Evolutionary conservation across 92 coral and sea anemone genomes (phyloP).

Genomic region (Phenganax stokvisi): DNA sequence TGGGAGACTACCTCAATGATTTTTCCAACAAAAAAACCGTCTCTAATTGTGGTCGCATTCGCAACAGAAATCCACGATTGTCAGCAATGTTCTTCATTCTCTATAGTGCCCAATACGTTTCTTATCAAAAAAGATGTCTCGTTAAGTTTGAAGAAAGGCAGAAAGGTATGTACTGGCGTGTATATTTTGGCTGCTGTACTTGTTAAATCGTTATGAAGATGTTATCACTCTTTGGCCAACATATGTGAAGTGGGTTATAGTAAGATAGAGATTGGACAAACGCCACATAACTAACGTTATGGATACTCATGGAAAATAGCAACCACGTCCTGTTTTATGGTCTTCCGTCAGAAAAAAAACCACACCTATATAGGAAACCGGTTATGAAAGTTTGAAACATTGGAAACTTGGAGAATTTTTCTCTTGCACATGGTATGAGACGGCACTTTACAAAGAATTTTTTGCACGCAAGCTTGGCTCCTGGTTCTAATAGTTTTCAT

Average conservation of each 20-base stretch:
- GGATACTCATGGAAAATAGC: not conserved
- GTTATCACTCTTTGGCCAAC: conserved; percentile 4
- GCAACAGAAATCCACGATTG: too few species aligned
- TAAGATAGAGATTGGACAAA: not conserved
- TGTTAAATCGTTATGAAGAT: conserved; percentile 11
- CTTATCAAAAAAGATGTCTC: conserved; percentile 9
- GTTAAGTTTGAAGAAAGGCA: not conserved
- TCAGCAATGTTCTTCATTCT: not conserved
- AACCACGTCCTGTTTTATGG: too few species aligned
- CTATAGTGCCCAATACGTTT: not conserved
- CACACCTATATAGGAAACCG: too few species aligned
- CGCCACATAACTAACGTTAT: not conserved
- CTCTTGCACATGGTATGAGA: not conserved
- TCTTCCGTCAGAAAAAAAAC: too few species aligned
- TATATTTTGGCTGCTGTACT: not conserved
- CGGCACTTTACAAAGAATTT: not conserved
- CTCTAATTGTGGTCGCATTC: too few species aligned
- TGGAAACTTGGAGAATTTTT: not conserved
- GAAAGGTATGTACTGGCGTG: not conserved
- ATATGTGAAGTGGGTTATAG: not conserved
- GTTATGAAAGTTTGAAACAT: too few species aligned
- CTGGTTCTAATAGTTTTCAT: not conserved
- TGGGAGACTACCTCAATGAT: too few species aligned
- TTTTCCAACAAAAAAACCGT: too few species aligned
- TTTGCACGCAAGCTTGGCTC: not conserved